Conservation (phyloP, 2,888 invertebrate genomes). For the Drosophila peninsularis region DNA sequence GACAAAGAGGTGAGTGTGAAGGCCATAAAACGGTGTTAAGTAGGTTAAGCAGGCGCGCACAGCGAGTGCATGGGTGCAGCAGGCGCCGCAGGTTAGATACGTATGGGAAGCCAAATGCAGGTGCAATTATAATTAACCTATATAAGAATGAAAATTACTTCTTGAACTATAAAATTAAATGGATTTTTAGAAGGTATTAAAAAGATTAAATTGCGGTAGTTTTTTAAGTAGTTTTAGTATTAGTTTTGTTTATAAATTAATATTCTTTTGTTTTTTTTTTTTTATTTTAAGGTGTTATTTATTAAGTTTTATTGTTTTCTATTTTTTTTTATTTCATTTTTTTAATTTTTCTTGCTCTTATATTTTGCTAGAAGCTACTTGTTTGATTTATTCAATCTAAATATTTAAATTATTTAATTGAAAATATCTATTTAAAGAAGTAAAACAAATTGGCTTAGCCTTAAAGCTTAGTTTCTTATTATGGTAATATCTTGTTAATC, state of each 20-base stretch:
- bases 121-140: not conserved
- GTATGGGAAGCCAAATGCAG: constrained; percentile 26
- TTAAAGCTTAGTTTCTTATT: not conserved
- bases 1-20: constrained; percentile 73
- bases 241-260: too few species aligned
- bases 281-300: too few species aligned
- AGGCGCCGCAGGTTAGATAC: not conserved
- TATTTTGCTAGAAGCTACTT: not conserved
- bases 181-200: not conserved
- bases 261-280: too few species aligned
- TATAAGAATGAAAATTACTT: not conserved
- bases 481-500: not conserved
- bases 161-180: not conserved
- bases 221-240: too few species aligned
- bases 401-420: not conserved
- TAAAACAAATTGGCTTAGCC: not conserved
- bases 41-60: constrained; percentile 40
- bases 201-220: too few species aligned
- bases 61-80: constrained; percentile 16
- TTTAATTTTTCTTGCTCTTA: not conserved
- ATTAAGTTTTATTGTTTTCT: too few species aligned
- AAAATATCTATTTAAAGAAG: not conserved
- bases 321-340: not conserved
- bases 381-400: not conserved
- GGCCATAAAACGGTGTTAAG: constrained; percentile 50